phyloP scores from a whole-genome alignment of 2,113 vertebrate species.

The Spilogale gracilis region DNA sequence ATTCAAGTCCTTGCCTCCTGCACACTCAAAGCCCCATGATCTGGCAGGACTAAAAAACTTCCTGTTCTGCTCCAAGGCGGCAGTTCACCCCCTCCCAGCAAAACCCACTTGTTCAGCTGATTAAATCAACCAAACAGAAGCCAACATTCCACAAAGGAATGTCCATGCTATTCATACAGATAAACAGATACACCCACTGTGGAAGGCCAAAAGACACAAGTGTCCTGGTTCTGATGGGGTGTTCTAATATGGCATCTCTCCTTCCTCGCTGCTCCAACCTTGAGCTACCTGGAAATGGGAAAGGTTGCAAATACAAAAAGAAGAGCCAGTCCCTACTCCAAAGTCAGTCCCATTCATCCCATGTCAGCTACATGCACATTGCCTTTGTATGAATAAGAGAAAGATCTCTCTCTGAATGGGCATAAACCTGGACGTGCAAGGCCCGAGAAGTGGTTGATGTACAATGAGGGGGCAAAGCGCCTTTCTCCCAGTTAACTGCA shows the following conservation, averaged over 20 bases:
- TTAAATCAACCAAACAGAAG: conserved; percentile 74
- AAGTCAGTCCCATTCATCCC: not conserved
- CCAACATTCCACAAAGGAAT: conserved; percentile 80
- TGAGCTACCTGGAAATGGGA: not conserved
- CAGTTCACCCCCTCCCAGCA: conserved; percentile 55
- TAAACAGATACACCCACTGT: conserved; percentile 74
- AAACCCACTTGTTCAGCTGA: conserved; percentile 74
- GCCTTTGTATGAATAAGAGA: not conserved
- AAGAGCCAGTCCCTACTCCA: not conserved
- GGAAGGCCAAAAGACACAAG: conserved; percentile 53
- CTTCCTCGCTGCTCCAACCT: not conserved
- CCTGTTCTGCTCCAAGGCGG: conserved; percentile 69
- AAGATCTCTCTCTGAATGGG: not conserved
- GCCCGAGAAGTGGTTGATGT: not conserved
- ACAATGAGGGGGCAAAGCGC: not conserved
- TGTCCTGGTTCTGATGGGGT: not conserved
- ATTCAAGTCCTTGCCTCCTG: conserved; percentile 47
- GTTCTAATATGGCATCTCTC: not conserved
- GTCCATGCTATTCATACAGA: conserved; percentile 74
- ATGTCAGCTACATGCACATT: not conserved
- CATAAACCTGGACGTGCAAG: not conserved
- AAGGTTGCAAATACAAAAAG: not conserved
- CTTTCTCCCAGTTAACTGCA: not conserved
- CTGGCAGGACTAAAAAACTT: conserved; percentile 67
- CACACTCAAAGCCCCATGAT: conserved; percentile 60